Evolutionary conservation across 37 sponge, comb jelly and placozoan species (phyloP).

Genomic region (Aphrocallistes beatrix): DNA sequence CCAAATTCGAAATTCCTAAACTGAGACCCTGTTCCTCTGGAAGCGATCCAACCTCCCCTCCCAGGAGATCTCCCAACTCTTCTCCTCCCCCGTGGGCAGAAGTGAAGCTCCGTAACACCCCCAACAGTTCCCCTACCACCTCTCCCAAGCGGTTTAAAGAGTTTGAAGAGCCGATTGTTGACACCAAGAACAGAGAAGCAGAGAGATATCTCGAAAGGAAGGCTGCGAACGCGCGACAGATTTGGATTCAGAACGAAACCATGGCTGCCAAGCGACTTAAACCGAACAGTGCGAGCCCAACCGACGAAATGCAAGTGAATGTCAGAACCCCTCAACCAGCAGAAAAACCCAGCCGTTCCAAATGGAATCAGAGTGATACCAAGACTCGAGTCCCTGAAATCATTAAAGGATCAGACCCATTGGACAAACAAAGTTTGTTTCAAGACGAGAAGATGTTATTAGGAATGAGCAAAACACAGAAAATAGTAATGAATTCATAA

Average conservation of each 20-base stretch:
- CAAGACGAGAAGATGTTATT: not conserved
- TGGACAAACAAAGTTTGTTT: not conserved
- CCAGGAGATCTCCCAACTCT: not conserved
- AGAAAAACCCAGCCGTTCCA: not conserved
- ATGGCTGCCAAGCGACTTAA: not conserved
- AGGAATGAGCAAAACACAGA: not conserved
- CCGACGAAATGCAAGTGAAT: not conserved
- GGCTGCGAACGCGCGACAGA: not conserved
- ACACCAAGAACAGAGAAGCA: not conserved
- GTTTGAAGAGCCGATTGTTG: not conserved
- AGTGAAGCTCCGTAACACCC: not conserved
- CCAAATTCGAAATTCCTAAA: not conserved
- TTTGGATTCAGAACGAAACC: not conserved
- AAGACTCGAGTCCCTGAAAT: not conserved
- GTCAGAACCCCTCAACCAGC: not conserved
- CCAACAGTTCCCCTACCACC: not conserved
- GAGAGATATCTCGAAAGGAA: not conserved
- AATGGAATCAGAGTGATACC: not conserved
- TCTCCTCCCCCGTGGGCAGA: not conserved
- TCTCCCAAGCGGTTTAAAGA: not conserved
- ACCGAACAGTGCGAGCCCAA: not conserved
- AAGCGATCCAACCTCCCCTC: not conserved
- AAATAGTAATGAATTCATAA: not conserved
- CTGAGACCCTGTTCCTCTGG: not conserved
- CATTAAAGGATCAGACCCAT: not conserved